Conservation (phyloP, 1,140 invertebrate species). For the Drosophila burlai region DNA sequence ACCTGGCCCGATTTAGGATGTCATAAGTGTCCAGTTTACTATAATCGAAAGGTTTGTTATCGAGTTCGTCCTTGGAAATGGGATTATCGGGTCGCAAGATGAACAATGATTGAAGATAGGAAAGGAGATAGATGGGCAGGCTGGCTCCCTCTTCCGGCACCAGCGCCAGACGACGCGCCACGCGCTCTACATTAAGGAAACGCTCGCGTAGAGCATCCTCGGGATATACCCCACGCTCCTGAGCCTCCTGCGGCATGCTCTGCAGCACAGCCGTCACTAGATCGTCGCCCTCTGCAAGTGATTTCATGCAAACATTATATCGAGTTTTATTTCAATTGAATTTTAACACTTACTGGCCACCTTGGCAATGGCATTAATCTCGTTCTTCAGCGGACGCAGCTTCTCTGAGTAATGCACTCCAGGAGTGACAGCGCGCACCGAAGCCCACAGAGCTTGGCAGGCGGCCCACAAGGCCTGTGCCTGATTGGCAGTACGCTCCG, state of each 20-base stretch:
- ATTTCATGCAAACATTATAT: background rate
- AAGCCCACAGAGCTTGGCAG: slow-evolving; percentile 92
- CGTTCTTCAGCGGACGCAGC: slow-evolving; percentile 90
- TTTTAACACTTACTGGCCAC: slow-evolving; percentile 88
- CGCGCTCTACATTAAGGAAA: slow-evolving; percentile 92
- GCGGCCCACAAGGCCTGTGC: slow-evolving; percentile 96
- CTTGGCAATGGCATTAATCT: slow-evolving; percentile 89
- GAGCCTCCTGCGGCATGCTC: slow-evolving; percentile 91
- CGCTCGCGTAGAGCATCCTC: slow-evolving; percentile 93
- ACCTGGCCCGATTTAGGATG: slow-evolving; percentile 94
- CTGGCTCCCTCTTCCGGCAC: slow-evolving; percentile 93
- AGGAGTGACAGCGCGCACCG: slow-evolving; percentile 88
- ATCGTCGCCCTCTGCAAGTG: slow-evolving; percentile 86
- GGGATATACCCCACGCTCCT: slow-evolving; percentile 92
- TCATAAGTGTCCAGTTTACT: slow-evolving; percentile 93
- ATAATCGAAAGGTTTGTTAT: slow-evolving; percentile 90
- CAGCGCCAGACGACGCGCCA: slow-evolving; percentile 91
- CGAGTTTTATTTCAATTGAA: slow-evolving; percentile 6
- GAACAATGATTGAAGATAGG: slow-evolving; percentile 93
- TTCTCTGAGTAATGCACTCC: slow-evolving; percentile 86
- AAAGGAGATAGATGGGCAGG: slow-evolving; percentile 93
- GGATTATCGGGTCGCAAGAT: slow-evolving; percentile 88
- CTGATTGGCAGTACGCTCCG: slow-evolving; percentile 92
- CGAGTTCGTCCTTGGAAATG: slow-evolving; percentile 89
- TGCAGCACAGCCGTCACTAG: slow-evolving; percentile 91